These are phyloP conservation scores for Drosophila prosaltans DNA, from an alignment of 1,140 invertebrate species.

Conservation along the genomic window DNA sequence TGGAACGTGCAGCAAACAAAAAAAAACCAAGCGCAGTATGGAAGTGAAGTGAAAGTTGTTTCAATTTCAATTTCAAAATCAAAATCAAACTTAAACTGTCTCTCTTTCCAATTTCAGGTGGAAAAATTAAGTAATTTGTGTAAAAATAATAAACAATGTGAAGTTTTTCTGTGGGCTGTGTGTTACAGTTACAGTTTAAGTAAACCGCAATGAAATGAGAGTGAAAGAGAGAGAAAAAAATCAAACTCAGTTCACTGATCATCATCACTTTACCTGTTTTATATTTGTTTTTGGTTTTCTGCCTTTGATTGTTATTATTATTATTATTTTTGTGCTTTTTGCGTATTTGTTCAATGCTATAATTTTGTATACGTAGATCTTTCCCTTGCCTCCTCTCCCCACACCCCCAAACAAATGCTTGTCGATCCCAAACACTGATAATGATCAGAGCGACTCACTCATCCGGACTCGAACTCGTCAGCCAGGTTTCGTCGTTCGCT, in stretches of 20 bases:
- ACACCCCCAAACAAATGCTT: not conserved
- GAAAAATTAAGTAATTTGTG: slow-evolving; percentile 71
- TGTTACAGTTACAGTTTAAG: slow-evolving; percentile 42
- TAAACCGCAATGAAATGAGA: slow-evolving; percentile 11
- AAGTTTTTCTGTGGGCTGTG: slow-evolving; percentile 34
- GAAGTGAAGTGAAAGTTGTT: slow-evolving; percentile 73
- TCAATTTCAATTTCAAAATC: slow-evolving; percentile 56
- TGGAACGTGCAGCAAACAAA: slow-evolving; percentile 39
- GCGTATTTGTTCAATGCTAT: slow-evolving; percentile 54
- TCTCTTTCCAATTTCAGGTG: slow-evolving; percentile 22
- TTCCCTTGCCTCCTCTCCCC: not conserved
- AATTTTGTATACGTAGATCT: slow-evolving; percentile 54
- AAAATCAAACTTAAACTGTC: slow-evolving; percentile 35
- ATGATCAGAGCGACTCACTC: slow-evolving; percentile 50
- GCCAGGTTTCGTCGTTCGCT: slow-evolving; percentile 31
- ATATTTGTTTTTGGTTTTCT: slow-evolving; percentile 7
- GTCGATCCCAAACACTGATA: slow-evolving; percentile 37
- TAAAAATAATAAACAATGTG: slow-evolving; percentile 39
- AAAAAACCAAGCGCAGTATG: slow-evolving; percentile 10
- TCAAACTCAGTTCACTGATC: slow-evolving; percentile 34
- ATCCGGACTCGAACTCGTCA: slow-evolving; percentile 55
- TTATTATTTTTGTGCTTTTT: slow-evolving; percentile 19
- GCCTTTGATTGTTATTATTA: slow-evolving; percentile 21
- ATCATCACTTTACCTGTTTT: slow-evolving; percentile 61
- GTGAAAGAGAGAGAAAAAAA: not conserved